Base-by-base conservation (phyloP, 2,888 invertebrate genomes). In the Tenthredo mesomela region DNA sequence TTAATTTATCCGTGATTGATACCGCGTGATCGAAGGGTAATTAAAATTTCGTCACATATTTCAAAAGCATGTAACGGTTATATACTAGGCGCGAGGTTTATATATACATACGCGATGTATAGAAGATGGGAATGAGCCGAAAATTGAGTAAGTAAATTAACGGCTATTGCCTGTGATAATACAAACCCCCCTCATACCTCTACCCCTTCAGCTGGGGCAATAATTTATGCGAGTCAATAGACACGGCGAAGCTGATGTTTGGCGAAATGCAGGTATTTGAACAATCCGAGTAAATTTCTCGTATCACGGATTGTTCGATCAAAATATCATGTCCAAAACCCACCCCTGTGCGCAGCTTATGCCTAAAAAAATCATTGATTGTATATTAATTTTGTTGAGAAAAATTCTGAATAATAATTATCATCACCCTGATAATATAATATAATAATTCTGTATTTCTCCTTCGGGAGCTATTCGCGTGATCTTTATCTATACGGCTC, bases 191-290 rank as follows among this genome's bases (percentile, higher is more conserved):
- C 9, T 29, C n/a, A n/a, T 21, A 21, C 21, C 61, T 12, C 61
- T 12, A 29, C 25, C 37, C 37, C n/a, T n/a, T n/a, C n/a, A n/a
- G n/a, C n/a, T n/a, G n/a, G 1, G 5, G 37, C 2, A 70, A 37
- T 70, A 70, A 70, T 70, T 70, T 70, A 70, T 70, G 37, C 70
- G 10, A 70, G 37, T 37, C 70, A 70, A 70, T 70, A 70, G 70
- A 70, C 70, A 70, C 70, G 70, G 29, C n/a, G 70, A 70, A 33
- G 37, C 70, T 70, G 70, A 37, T 37, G 70, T 70, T 70, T 70
- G 37, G 37, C 70, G 37, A 25, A 29, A 70, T 70, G n/a, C 70
- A 18, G 6, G 37, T 70, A 70, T 70, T 70, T 70, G 9, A 37
- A 33, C n/a, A 33, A 70, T n/a, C 21, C 21, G 25, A 61, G 21